Base-by-base conservation (phyloP, 2,888 invertebrate genomes). In the Ctenicera cuprea region DNA sequence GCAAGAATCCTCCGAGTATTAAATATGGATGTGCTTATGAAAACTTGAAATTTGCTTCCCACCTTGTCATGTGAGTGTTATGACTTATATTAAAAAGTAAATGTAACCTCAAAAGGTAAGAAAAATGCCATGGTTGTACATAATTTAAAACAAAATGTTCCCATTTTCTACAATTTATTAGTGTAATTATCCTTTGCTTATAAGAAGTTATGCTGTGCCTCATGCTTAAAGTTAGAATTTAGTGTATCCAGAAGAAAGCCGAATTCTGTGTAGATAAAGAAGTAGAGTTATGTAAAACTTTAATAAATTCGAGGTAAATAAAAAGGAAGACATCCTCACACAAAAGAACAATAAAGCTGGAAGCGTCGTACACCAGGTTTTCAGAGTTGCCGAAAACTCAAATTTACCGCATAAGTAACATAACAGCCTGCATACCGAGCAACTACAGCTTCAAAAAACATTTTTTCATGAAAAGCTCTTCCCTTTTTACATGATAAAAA, bases 381-480 rank as follows among this genome's bases (percentile, higher is more conserved):
- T 22, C 50, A 50, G 22, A 50, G 50, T 22, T 20, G 20, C 22
- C 50, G 4, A 22, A 50, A 50, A 22, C 50, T 50, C 50, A 50
- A 50, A 50, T 50, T 50, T 50, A 50, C 22, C 50, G 50, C 50
- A 50, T 50, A 50, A 50, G 50, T 50, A 50, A 50, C 50, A 50
- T 50, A 50, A 50, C 50, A 3, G 50, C 12, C 12, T 22, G 50
- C 50, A 50, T 50, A 50, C 50, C 50, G 22, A 50, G 11, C 22
- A 50, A 50, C 20, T 50, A 50, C 11, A 50, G 50, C 11, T 9
- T 7, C 9, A 22, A 12, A 50, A 50, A 20, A 50, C 18, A 22
- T 22, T 50, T 50, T 50, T 50, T 50, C 50, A 50, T 50, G 22
- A 50, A 50, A 50, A 22, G 18, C 20, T 20, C 11, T 22, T 50